Evolutionary conservation across 2,888 invertebrate species (phyloP).

Genomic region (Argyra leucocephala): DNA sequence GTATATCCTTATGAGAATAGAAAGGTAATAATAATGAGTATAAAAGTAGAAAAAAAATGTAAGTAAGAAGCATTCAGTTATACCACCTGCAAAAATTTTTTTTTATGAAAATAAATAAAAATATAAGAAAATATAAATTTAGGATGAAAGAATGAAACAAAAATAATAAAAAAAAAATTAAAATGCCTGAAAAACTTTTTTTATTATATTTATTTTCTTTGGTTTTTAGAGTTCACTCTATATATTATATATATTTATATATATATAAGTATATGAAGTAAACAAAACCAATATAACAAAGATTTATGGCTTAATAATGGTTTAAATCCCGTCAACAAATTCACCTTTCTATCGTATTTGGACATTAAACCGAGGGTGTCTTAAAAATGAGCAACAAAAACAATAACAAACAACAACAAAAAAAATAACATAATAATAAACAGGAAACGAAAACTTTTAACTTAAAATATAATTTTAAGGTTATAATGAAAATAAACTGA

Average conservation of each 20-base stretch:
- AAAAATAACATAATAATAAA: too few species aligned
- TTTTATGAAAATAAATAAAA: neutral
- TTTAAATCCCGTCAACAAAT: slow-evolving; percentile 1
- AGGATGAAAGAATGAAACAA: neutral
- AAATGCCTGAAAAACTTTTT: neutral
- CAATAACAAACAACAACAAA: too few species aligned
- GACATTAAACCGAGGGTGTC: too few species aligned
- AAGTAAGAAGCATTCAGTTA: neutral
- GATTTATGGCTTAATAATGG: slow-evolving; percentile 3
- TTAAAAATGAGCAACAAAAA: too few species aligned
- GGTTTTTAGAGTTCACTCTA: neutral
- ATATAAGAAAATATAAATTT: neutral
- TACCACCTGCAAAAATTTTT: neutral
- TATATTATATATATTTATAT: neutral
- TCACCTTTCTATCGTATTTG: neutral
- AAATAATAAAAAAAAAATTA: neutral
- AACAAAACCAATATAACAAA: neutral
- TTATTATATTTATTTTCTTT: neutral
- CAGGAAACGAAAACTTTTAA: too few species aligned
- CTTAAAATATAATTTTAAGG: too few species aligned
- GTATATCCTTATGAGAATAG: neutral
- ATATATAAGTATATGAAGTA: neutral
- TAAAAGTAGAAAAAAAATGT: neutral
- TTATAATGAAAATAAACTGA: too few species aligned
- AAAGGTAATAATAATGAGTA: neutral